Evolutionary conservation across 2,888 invertebrate species (phyloP).

Genomic region (Augiades crinisus): DNA sequence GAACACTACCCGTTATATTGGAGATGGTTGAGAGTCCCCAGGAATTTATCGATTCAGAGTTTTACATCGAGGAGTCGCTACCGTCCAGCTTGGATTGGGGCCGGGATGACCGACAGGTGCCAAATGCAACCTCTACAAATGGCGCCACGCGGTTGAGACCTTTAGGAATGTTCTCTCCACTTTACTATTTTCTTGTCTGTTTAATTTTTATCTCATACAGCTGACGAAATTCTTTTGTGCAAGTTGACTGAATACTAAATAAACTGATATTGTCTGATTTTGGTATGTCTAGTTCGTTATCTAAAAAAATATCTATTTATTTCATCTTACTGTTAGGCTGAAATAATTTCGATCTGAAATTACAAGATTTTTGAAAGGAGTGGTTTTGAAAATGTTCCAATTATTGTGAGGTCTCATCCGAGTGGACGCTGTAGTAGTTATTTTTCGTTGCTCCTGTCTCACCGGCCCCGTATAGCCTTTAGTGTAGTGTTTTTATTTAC

Average conservation of each 20-base stretch:
- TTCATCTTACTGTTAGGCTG: no score
- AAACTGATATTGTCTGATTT: no score
- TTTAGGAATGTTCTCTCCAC: not conserved
- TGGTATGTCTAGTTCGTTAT: no score
- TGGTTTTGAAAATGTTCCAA: no score
- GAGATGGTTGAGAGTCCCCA: conserved; percentile 45
- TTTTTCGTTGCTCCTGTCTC: conserved; percentile 72
- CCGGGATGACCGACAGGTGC: conserved; percentile 74
- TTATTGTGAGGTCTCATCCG: conserved; percentile 42
- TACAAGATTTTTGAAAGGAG: no score
- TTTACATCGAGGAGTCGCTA: conserved; percentile 94
- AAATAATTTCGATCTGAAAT: no score
- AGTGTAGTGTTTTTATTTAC: conserved; percentile 34
- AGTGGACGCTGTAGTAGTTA: conserved; percentile 47
- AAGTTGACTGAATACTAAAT: no score
- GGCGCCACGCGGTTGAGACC: conserved; percentile 36
- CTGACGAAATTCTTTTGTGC: no score
- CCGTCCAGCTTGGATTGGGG: conserved; percentile 91
- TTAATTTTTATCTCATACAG: no score
- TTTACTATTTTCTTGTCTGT: not conserved
- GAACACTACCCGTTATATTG: conserved; percentile 52
- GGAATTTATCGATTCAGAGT: conserved; percentile 91
- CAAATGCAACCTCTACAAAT: conserved; percentile 38
- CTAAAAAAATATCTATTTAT: no score
- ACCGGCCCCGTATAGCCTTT: conserved; percentile 60